These are phyloP conservation scores for Poecilia latipinna DNA, from an alignment of 2,113 vertebrate species.

Conservation along the genomic window DNA sequence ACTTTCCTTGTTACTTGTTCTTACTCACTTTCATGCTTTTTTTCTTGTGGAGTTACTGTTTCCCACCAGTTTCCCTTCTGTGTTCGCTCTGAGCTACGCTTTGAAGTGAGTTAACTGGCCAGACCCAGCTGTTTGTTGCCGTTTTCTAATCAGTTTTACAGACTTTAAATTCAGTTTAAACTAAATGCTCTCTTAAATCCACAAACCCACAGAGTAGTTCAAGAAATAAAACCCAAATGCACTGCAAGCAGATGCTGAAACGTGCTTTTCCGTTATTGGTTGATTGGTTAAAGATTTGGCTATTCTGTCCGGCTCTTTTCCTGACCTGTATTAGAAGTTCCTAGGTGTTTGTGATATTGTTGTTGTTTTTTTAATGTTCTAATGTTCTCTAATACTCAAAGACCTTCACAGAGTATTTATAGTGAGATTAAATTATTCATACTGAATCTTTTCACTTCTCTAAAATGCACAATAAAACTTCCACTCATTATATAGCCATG, in stretches of 20 bases:
- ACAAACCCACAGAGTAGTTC: neutral
- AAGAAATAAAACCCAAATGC: neutral
- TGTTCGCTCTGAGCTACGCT: conserved; percentile 59
- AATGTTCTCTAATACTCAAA: too few species aligned
- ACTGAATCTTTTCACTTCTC: conserved; percentile 1
- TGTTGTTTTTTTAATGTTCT: too few species aligned
- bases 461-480: conserved; percentile 24
- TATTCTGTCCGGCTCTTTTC: neutral
- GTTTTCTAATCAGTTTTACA: conserved; percentile 38
- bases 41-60: conserved; percentile 53
- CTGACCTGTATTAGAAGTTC: too few species aligned
- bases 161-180: conserved; percentile 43
- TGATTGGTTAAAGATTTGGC: neutral
- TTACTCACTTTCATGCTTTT: conserved; percentile 54
- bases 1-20: conserved; percentile 40
- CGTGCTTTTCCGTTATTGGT: neutral
- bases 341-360: too few species aligned
- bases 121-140: conserved; percentile 54
- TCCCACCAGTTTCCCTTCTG: conserved; percentile 39
- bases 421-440: too few species aligned
- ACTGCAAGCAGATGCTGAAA: conserved; percentile 17
- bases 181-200: conserved; percentile 12
- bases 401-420: too few species aligned
- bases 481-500: too few species aligned
- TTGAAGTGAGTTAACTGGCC: conserved; percentile 54